Conservation (phyloP, 2,797 vertebrate species). For the Lycodopsis pacificus region DNA sequence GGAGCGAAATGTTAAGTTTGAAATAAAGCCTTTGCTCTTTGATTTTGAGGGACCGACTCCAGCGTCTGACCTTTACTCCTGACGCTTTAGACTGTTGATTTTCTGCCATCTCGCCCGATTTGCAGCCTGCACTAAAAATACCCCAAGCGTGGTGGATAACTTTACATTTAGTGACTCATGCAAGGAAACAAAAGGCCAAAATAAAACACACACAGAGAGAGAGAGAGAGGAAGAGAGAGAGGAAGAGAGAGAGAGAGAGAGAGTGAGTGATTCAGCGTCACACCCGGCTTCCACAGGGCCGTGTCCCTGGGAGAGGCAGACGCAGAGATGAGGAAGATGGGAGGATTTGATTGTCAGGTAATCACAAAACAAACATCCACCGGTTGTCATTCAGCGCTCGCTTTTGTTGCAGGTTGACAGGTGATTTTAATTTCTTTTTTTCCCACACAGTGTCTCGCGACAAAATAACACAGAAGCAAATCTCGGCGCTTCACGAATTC, state of each 20-base stretch:
- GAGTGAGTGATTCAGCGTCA: conserved; percentile 20
- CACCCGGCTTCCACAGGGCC: neutral
- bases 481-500: neutral
- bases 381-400: conserved; percentile 8
- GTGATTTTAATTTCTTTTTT: conserved; percentile 14
- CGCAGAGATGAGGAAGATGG: neutral
- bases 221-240: neutral
- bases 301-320: neutral
- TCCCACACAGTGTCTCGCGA: neutral
- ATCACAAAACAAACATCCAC: conserved; percentile 24
- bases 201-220: neutral
- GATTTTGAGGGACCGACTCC: conserved; percentile 47
- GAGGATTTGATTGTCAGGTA: conserved; percentile 54
- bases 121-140: conserved; percentile 50
- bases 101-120: conserved; percentile 33
- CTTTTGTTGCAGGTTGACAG: conserved; percentile 33
- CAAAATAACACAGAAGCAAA: conserved; percentile 10
- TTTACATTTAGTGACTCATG: conserved; percentile 49
- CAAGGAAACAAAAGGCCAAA: conserved; percentile 9
- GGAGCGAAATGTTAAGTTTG: conserved; percentile 40
- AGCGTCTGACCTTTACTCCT: conserved; percentile 53
- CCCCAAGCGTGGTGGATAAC: conserved; percentile 36
- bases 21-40: conserved; percentile 57
- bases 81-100: conserved; percentile 52
- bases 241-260: neutral